Base-by-base conservation (phyloP, 2,113 vertebrate genomes). In the Mastomys natalensis region DNA sequence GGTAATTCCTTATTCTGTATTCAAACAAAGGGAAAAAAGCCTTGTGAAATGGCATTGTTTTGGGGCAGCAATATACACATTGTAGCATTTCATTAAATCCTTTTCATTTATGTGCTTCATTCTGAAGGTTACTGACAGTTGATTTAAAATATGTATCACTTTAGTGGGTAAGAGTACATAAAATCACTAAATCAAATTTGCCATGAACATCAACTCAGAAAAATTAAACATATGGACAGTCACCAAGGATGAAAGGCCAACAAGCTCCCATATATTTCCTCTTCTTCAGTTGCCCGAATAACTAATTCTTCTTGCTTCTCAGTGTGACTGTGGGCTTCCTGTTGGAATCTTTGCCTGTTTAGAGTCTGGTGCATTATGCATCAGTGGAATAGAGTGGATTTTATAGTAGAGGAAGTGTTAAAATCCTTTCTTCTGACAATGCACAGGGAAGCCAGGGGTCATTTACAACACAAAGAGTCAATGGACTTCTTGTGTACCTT, bases 151-250 rank as follows among this genome's bases (percentile, higher is more conserved):
- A 94, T 87, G 86, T 91, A 93, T 97, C 92, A 89, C 89, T 96
- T 97, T 97, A 94, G 86, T 0, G 26, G 55, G 34, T 92, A 86
- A 95, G 97, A 89, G 78, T 91, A 94, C 90, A 76, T 91, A 96
- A 97, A 96, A 93, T 93, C 93, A 92, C 95, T 96, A 98, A 97
- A 96, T 97, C 94, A 97, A 89, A 94, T 91, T 95, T 94, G 73
- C 78, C 73, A 19, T 45, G 94, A 96, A 76, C 62, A 95, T 91
- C 95, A 96, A 80, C 90, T 94, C 78, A 76, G 68, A 95, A 95
- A 94, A 96, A 95, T 95, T 84, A 95, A 94, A 90, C 73, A 68
- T 86, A 81, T 89, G 90, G 95, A 95, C 15, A 94, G 73, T 89
- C 74, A 92, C 94, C 51, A 37, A 96, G 92, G 89, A 90, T 66